Evolutionary conservation across 2,888 invertebrate genomes (phyloP).

Genomic region (Tipula confusa): DNA sequence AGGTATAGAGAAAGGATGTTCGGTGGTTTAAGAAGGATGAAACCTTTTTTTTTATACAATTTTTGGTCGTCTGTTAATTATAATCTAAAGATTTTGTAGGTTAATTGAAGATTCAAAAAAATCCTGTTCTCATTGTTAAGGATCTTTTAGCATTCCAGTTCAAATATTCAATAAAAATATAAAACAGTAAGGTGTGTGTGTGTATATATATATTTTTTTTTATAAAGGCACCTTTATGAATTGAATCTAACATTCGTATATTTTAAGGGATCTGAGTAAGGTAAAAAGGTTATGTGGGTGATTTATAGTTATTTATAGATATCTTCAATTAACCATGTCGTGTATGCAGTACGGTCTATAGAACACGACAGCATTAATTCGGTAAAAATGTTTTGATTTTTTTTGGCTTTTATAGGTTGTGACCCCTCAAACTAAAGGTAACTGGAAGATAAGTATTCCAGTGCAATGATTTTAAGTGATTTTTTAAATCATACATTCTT

Average conservation of each 20-base stretch:
- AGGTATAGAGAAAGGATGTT: neutral
- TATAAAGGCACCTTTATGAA: constrained; percentile 21
- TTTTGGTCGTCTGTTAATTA: neutral
- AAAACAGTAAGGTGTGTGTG: neutral
- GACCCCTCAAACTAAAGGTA: too few relatives aligned
- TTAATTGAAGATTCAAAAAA: neutral
- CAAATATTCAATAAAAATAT: neutral
- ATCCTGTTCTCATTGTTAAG: neutral
- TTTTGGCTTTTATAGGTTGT: too few relatives aligned
- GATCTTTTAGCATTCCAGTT: neutral
- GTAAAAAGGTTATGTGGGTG: neutral
- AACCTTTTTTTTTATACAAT: neutral
- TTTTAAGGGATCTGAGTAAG: neutral
- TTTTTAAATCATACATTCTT: too few relatives aligned
- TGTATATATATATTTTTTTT: too few relatives aligned
- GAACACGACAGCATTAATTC: too few relatives aligned
- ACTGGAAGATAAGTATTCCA: too few relatives aligned
- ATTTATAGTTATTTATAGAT: neutral
- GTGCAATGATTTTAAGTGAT: too few relatives aligned
- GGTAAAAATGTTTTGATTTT: too few relatives aligned
- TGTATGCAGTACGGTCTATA: too few relatives aligned
- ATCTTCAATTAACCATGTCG: neutral
- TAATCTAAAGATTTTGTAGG: neutral
- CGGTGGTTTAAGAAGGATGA: neutral
- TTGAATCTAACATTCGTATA: neutral